These are phyloP conservation scores for Prionailurus bengalensis DNA, from an alignment of 2,113 vertebrate species.

Conservation along the genomic window DNA sequence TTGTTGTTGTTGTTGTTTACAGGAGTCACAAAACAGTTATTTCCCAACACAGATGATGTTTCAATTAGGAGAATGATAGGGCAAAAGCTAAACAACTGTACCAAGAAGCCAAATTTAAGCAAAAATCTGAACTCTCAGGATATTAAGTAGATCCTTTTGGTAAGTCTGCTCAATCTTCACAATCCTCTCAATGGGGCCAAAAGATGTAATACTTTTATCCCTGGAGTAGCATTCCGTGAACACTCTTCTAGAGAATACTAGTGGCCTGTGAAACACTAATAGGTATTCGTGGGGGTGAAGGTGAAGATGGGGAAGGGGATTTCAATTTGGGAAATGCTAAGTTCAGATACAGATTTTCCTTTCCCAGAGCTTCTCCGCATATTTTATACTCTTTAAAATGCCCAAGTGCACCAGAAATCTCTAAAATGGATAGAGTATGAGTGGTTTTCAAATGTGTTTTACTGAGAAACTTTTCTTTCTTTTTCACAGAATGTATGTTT, in stretches of 20 bases:
- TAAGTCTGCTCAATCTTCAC: slow-evolving; percentile 78
- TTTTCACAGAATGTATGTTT: background rate
- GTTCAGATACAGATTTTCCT: background rate
- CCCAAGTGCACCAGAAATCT: background rate
- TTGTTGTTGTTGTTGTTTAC: slow-evolving; percentile 68
- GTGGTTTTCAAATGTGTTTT: slow-evolving; percentile 10
- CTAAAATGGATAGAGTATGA: background rate
- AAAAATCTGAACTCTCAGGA: slow-evolving; percentile 87
- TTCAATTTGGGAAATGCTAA: background rate
- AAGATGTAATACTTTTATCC: background rate
- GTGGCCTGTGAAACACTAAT: background rate
- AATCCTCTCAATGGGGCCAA: background rate
- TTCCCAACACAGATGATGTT: slow-evolving; percentile 88
- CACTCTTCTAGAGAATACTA: background rate
- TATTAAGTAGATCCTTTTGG: slow-evolving; percentile 85
- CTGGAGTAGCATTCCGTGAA: background rate
- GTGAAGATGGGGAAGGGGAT: background rate
- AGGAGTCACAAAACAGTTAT: slow-evolving; percentile 89
- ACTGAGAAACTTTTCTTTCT: background rate
- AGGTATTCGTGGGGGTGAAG: background rate
- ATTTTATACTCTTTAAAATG: background rate
- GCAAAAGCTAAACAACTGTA: slow-evolving; percentile 90
- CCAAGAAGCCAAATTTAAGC: slow-evolving; percentile 89
- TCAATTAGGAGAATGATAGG: slow-evolving; percentile 90
- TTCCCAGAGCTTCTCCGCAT: background rate